Evolutionary conservation across 2,113 vertebrate genomes (phyloP).

Genomic region (Pollimyrus isidori): DNA sequence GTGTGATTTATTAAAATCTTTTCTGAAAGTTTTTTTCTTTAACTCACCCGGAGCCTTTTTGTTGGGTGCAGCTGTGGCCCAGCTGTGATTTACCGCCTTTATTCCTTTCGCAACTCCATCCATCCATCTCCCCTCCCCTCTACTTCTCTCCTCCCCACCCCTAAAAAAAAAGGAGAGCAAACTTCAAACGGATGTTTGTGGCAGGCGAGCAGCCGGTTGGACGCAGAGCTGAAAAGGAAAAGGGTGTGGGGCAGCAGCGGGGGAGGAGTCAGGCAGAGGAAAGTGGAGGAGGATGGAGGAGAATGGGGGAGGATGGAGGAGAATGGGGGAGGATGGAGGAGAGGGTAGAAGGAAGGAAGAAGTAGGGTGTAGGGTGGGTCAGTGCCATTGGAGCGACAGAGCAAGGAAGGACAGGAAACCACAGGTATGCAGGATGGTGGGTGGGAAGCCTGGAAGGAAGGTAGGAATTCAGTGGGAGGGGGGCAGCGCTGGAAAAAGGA

Average conservation of each 20-base stretch:
- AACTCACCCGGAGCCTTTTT: constrained; percentile 2
- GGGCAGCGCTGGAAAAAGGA: neutral
- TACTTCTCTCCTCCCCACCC: constrained; percentile 29
- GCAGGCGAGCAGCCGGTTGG: constrained; percentile 42
- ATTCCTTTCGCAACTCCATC: constrained; percentile 39
- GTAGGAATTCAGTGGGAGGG: constrained; percentile 21
- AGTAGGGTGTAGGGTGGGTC: neutral
- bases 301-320: constrained; percentile 4
- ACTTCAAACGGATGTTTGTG: constrained; percentile 58
- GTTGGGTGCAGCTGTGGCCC: constrained; percentile 68
- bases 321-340: constrained; percentile 12
- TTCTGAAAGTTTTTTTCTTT: constrained; percentile 2
- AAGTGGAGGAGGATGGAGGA: neutral
- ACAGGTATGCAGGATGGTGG: constrained; percentile 63
- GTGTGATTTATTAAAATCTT: constrained; percentile 26
- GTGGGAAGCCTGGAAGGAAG: constrained; percentile 46
- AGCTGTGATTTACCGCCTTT: constrained; percentile 63
- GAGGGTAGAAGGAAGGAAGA: constrained; percentile 10
- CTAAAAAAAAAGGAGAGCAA: constrained; percentile 29
- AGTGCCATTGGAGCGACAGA: neutral
- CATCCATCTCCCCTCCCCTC: constrained; percentile 17
- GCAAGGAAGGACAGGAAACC: constrained; percentile 51
- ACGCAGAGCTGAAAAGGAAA: neutral
- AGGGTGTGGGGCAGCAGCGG: neutral
- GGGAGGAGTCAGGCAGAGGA: neutral